These are phyloP conservation scores for Schizopygopsis malacanthus DNA, from an alignment of 2,797 vertebrate genomes.

Conservation along the genomic window DNA sequence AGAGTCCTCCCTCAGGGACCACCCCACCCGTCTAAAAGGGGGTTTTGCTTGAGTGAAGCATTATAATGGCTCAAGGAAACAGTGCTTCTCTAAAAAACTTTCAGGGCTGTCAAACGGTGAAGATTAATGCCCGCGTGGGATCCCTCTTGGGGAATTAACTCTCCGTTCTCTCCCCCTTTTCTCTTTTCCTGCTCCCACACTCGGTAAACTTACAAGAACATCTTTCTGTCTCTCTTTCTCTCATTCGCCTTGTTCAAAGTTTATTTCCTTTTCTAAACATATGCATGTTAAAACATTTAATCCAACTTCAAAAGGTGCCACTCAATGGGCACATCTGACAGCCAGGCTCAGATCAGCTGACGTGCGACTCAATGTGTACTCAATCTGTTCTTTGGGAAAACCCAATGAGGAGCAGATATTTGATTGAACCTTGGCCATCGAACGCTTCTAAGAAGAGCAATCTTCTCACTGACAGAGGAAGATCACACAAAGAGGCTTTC, in stretches of 20 bases:
- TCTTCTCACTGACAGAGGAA: constrained; percentile 20
- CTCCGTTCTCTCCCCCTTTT: constrained; percentile 51
- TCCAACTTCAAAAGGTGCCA: constrained; percentile 45
- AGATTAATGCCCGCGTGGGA: constrained; percentile 78
- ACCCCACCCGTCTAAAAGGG: constrained; percentile 63
- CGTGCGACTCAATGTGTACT: constrained; percentile 30
- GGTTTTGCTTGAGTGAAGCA: constrained; percentile 81
- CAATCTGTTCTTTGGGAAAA: constrained; percentile 33
- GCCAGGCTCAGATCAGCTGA: constrained; percentile 44
- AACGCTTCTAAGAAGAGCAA: constrained; percentile 29
- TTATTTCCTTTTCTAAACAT: constrained; percentile 46
- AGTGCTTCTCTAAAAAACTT: constrained; percentile 81
- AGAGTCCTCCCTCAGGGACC: constrained; percentile 56
- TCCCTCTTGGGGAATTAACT: constrained; percentile 75
- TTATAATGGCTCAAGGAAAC: constrained; percentile 85
- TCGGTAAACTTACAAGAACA: constrained; percentile 14
- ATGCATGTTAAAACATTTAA: constrained; percentile 51
- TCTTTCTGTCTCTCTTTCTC: constrained; percentile 60
- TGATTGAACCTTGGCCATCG: constrained; percentile 39
- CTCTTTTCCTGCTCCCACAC: constrained; percentile 47
- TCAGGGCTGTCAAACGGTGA: constrained; percentile 80
- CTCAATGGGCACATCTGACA: constrained; percentile 30
- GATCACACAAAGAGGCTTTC: constrained; percentile 22
- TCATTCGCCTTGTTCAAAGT: constrained; percentile 56
- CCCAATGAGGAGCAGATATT: constrained; percentile 26